phyloP scores from a whole-genome alignment of 2,797 vertebrate genomes.

The Gouania willdenowi region DNA sequence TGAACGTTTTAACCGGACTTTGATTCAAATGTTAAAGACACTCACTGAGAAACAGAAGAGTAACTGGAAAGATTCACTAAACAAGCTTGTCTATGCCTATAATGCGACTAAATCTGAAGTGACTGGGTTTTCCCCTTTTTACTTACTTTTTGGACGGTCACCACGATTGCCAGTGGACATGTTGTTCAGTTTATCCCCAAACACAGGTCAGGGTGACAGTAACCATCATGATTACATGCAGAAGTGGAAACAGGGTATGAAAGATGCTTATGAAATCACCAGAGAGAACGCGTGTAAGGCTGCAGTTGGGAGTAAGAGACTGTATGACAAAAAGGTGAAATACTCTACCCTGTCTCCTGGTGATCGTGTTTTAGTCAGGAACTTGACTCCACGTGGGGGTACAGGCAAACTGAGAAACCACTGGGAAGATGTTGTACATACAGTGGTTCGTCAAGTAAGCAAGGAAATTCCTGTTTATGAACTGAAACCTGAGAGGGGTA shows the following conservation, averaged over 20 bases:
- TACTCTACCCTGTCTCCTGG: background rate
- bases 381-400: constrained; percentile 1
- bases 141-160: constrained; percentile 1
- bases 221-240: background rate
- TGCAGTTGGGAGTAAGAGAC: constrained; percentile 1
- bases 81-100: background rate
- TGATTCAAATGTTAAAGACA: constrained; percentile 22
- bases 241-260: background rate
- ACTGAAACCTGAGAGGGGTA: no score
- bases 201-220: background rate
- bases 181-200: background rate
- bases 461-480: no score
- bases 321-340: background rate
- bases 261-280: background rate
- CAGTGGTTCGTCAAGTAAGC: background rate
- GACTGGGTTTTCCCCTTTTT: constrained; percentile 1
- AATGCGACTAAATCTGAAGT: background rate
- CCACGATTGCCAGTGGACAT: constrained; percentile 1
- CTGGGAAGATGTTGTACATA: constrained; percentile 1
- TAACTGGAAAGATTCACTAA: background rate
- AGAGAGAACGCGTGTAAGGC: background rate
- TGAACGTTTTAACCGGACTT: background rate
- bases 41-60: background rate
- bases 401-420: background rate
- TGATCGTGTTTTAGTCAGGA: background rate